phyloP scores from a whole-genome alignment of 2,113 vertebrate species.

The Mola mola region DNA sequence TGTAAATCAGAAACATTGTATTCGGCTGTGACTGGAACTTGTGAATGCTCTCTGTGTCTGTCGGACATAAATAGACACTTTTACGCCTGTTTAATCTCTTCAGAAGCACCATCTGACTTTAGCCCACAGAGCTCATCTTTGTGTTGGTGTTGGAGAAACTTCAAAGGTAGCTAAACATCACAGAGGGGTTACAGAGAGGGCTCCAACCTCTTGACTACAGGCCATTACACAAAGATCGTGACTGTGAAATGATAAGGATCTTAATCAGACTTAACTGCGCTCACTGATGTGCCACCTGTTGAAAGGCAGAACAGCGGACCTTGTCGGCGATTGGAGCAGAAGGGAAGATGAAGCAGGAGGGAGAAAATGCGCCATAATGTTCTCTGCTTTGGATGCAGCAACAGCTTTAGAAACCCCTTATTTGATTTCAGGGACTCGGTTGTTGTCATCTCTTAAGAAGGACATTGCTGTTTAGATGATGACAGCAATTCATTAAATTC shows the following conservation, averaged over 20 bases:
- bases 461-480: constrained; percentile 35
- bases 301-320: constrained; percentile 31
- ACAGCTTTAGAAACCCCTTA: constrained; percentile 2
- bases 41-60: constrained; percentile 50
- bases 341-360: constrained; percentile 6
- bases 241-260: constrained; percentile 50
- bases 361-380: constrained; percentile 8
- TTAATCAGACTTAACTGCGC: constrained; percentile 45
- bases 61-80: constrained; percentile 47
- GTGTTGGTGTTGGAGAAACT: constrained; percentile 64
- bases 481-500: constrained; percentile 49
- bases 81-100: constrained; percentile 63
- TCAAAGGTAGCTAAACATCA: constrained; percentile 76
- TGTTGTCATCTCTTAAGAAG: constrained; percentile 35
- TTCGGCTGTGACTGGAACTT: constrained; percentile 63
- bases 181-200: constrained; percentile 52
- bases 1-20: constrained; percentile 64
- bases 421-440: constrained; percentile 13
- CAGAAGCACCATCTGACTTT: constrained; percentile 57
- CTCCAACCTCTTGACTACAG: constrained; percentile 55
- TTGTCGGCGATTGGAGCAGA: constrained; percentile 1
- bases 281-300: constrained; percentile 43
- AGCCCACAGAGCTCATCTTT: constrained; percentile 72
- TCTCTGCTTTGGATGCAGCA: neutral
- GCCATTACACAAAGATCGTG: constrained; percentile 40